These are phyloP conservation scores for Tenodera sinensis DNA, from an alignment of 2,888 invertebrate genomes.

Conservation along the genomic window DNA sequence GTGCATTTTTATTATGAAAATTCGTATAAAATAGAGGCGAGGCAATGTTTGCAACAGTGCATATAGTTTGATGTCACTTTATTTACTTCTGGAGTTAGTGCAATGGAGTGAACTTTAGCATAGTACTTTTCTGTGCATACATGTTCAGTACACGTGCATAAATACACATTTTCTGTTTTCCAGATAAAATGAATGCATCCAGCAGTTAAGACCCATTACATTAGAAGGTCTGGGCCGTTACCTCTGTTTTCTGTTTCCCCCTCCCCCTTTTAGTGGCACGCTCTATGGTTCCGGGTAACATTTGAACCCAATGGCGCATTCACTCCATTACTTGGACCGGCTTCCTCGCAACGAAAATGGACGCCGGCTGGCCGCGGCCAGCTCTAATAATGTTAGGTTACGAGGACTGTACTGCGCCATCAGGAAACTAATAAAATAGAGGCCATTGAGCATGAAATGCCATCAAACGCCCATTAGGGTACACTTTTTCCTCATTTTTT, in stretches of 20 bases:
- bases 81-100: background rate
- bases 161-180: background rate
- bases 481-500: background rate
- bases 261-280: background rate
- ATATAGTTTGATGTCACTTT: background rate
- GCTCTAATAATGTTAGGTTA: background rate
- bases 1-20: no score
- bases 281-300: background rate
- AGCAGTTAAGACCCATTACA: background rate
- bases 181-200: background rate
- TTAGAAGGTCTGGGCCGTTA: background rate
- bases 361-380: background rate
- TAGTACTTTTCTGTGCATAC: background rate
- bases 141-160: background rate
- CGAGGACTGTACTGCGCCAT: background rate
- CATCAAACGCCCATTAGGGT: background rate
- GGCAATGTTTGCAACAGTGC: no score
- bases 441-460: background rate
- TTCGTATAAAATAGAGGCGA: no score
- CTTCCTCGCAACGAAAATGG: background rate
- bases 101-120: background rate
- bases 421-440: background rate
- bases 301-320: background rate
- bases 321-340: background rate
- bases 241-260: background rate